These are phyloP conservation scores for Lordiphosa andalusiaca DNA, from an alignment of 2,888 invertebrate species.

Conservation along the genomic window DNA sequence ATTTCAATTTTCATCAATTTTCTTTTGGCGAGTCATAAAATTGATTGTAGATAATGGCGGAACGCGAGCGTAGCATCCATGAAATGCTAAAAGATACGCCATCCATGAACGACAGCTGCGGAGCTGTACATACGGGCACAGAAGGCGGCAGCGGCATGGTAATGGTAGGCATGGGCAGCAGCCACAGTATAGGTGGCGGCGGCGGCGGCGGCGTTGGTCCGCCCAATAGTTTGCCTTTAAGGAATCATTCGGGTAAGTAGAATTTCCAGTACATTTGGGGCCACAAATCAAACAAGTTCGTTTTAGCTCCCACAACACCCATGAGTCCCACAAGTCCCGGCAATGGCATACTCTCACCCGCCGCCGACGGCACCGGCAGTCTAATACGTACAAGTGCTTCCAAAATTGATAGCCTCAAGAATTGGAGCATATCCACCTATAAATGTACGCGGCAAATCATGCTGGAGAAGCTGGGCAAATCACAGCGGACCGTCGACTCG, in stretches of 20 bases:
- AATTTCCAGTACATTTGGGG: neutral
- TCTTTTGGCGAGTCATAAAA: constrained; percentile 1
- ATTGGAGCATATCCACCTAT: constrained; percentile 98
- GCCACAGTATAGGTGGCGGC: constrained; percentile 42
- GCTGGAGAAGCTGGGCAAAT: constrained; percentile 97
- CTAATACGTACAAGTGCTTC: constrained; percentile 82
- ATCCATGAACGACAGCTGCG: constrained; percentile 87
- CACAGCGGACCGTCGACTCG: constrained; percentile 92
- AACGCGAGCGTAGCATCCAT: constrained; percentile 83
- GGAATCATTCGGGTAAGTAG: constrained; percentile 84
- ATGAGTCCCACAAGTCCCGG: constrained; percentile 71
- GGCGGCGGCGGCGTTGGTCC: constrained; percentile 78
- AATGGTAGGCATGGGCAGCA: constrained; percentile 47
- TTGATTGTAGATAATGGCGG: constrained; percentile 49
- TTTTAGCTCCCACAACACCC: constrained; percentile 81
- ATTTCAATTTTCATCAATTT: too few species aligned
- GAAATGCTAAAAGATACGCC: constrained; percentile 93
- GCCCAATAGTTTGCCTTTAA: constrained; percentile 86
- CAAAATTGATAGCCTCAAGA: constrained; percentile 94
- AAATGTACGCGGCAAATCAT: constrained; percentile 98
- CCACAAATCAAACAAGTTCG: neutral
- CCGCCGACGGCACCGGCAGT: constrained; percentile 67
- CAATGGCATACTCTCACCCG: constrained; percentile 49
- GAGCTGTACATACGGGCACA: constrained; percentile 87
- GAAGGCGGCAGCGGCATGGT: constrained; percentile 80